Percentiles rank a stretch among this genome's conserved stretches.
phyloP scores from a whole-genome alignment of 2,797 vertebrate species.

The Menidia menidia region DNA sequence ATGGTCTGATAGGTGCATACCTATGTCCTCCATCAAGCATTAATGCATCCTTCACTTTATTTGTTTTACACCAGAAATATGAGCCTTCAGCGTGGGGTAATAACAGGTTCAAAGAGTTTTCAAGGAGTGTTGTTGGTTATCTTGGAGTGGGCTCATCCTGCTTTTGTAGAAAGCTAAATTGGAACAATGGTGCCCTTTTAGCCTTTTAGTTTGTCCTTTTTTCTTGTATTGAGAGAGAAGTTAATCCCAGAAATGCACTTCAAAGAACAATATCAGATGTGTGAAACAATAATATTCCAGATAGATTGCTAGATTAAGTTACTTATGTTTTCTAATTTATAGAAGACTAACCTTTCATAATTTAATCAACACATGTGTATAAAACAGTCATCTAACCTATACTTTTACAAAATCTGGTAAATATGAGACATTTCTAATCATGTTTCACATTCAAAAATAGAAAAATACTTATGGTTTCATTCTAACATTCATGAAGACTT shows the following conservation, averaged over 20 bases:
- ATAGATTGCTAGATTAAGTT: conserved; percentile 71
- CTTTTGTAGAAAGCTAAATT: conserved; percentile 55
- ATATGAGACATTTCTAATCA: conserved; percentile 61
- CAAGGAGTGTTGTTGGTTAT: conserved; percentile 46
- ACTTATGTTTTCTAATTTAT: conserved; percentile 80
- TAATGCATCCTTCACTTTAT: conserved; percentile 63
- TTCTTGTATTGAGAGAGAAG: conserved; percentile 38
- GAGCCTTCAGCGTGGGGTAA: conserved; percentile 64
- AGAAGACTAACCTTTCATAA: conserved; percentile 82
- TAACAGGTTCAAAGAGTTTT: conserved; percentile 61
- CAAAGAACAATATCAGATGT: conserved; percentile 43
- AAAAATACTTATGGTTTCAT: conserved; percentile 78
- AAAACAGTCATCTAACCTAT: conserved; percentile 79
- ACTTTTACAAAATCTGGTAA: conserved; percentile 71
- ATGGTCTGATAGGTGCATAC: conserved; percentile 62
- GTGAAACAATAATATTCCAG: conserved; percentile 50
- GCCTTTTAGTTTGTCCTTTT: neutral
- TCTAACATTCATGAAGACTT: conserved; percentile 66
- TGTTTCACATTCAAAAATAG: conserved; percentile 76
- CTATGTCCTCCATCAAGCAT: conserved; percentile 65
- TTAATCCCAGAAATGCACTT: conserved; percentile 6
- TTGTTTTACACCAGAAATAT: conserved; percentile 54
- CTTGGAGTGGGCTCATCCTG: conserved; percentile 70
- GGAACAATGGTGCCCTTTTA: conserved; percentile 44
- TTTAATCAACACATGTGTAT: conserved; percentile 84